Conservation (phyloP, 2,888 invertebrate genomes). For the Lordiphosa fenestrarum region DNA sequence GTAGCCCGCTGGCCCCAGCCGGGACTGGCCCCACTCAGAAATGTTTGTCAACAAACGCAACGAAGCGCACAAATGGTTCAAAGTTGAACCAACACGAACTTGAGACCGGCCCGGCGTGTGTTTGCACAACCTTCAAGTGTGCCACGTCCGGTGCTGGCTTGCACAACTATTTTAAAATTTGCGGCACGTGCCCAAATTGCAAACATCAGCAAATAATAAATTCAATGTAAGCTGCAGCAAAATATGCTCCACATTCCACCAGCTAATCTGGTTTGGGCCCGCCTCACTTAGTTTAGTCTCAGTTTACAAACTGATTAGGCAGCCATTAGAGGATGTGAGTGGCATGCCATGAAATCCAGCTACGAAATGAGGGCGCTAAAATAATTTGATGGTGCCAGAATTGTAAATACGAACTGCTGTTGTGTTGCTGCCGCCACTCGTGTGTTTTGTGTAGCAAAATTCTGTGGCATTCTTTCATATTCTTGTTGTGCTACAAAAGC, state of each 20-base stretch:
- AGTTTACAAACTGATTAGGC: slow-evolving; percentile 57
- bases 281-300: slow-evolving; percentile 13
- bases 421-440: slow-evolving; percentile 23
- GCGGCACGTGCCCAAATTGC: slow-evolving; percentile 75
- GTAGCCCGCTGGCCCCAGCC: slow-evolving; percentile 12
- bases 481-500: slow-evolving; percentile 18
- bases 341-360: slow-evolving; percentile 53
- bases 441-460: neutral
- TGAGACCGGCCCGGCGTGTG: slow-evolving; percentile 14
- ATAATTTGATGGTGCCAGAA: slow-evolving; percentile 37
- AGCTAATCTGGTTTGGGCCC: slow-evolving; percentile 15
- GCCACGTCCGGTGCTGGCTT: slow-evolving; percentile 51
- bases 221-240: slow-evolving; percentile 57
- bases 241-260: slow-evolving; percentile 26
- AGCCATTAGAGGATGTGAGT: slow-evolving; percentile 59
- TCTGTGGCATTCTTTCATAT: slow-evolving; percentile 1
- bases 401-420: slow-evolving; percentile 12
- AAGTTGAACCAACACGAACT: slow-evolving; percentile 3
- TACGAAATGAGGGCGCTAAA: slow-evolving; percentile 14
- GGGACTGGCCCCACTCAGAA: slow-evolving; percentile 51
- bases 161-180: slow-evolving; percentile 69
- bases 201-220: slow-evolving; percentile 78
- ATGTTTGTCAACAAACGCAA: slow-evolving; percentile 72
- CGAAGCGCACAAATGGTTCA: slow-evolving; percentile 64
- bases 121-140: slow-evolving; percentile 41